These are phyloP conservation scores for Hermodice carunculata DNA, from an alignment of 2,888 invertebrate genomes.

Conservation along the genomic window DNA sequence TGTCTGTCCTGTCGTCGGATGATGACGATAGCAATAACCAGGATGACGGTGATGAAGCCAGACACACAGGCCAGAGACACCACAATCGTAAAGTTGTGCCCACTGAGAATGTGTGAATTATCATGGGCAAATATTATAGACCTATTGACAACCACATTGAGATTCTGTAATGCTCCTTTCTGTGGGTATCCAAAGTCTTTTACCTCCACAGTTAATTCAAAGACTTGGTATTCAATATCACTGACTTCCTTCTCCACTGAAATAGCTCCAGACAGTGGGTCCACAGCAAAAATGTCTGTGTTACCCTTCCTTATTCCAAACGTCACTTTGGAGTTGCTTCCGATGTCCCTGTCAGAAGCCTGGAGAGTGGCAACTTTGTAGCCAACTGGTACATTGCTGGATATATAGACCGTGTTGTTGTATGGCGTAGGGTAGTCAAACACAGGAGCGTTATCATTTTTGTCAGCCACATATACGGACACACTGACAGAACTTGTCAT, in stretches of 20 bases:
- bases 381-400: conserved; percentile 17
- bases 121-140: conserved; percentile 35
- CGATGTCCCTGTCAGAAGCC: conserved; percentile 24
- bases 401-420: conserved; percentile 35
- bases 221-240: conserved; percentile 17
- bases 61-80: conserved; percentile 25
- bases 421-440: conserved; percentile 29
- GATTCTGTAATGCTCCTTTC: conserved; percentile 11
- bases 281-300: too few species aligned
- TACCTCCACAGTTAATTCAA: conserved; percentile 25
- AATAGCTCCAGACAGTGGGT: conserved; percentile 28
- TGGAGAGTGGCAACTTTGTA: conserved; percentile 15
- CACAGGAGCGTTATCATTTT: conserved; percentile 39
- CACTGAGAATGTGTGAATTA: conserved; percentile 20
- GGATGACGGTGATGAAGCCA: conserved; percentile 11
- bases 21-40: conserved; percentile 18
- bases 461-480: conserved; percentile 36
- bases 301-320: conserved; percentile 15
- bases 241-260: conserved; percentile 25
- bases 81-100: conserved; percentile 26
- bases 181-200: conserved; percentile 22
- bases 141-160: conserved; percentile 24
- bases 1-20: conserved; percentile 19
- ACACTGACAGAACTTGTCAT: conserved; percentile 33
- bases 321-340: conserved; percentile 24